A percentile compares a stretch with the other conserved stretches of the same genome.
Evolutionary conservation across 2,113 vertebrate genomes (phyloP).

Genomic region (Myotis lucifugus): DNA sequence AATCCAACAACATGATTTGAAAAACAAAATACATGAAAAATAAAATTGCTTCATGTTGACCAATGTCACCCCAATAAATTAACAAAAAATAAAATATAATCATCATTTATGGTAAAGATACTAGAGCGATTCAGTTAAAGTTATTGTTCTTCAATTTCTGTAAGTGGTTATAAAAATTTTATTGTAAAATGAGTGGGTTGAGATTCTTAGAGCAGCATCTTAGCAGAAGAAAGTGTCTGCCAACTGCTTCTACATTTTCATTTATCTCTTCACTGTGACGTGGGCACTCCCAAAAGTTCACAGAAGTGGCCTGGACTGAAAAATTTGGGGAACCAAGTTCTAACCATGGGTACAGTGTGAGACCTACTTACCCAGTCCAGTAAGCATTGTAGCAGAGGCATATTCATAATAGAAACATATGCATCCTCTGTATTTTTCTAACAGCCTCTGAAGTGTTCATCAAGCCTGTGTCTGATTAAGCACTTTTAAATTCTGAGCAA

Average conservation of each 20-base stretch:
- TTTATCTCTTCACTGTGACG: not conserved
- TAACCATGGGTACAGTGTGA: not conserved
- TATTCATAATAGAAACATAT: conserved; percentile 56
- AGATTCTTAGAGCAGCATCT: not conserved
- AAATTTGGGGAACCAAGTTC: not conserved
- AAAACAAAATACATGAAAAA: conserved; percentile 17
- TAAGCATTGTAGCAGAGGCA: not conserved
- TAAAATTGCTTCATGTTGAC: not conserved
- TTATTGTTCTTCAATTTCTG: conserved; percentile 45
- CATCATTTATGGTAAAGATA: not conserved
- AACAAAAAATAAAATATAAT: too few relatives aligned
- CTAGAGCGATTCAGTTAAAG: conserved; percentile 7
- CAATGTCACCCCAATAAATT: too few relatives aligned
- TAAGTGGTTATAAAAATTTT: not conserved
- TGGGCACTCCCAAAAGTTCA: not conserved
- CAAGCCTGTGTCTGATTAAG: conserved; percentile 76
- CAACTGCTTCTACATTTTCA: not conserved
- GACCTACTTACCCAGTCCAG: not conserved
- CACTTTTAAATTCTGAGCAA: conserved; percentile 77
- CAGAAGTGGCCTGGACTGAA: not conserved
- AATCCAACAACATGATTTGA: not conserved
- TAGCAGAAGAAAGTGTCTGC: not conserved
- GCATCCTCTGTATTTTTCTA: conserved; percentile 70
- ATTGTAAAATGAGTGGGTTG: not conserved
- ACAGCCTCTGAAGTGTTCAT: conserved; percentile 78